Evolutionary conservation across 2,888 invertebrate species (phyloP), one percentile per base, ranked within the genome.

Genomic region (Synergus gifuensis): DNA sequence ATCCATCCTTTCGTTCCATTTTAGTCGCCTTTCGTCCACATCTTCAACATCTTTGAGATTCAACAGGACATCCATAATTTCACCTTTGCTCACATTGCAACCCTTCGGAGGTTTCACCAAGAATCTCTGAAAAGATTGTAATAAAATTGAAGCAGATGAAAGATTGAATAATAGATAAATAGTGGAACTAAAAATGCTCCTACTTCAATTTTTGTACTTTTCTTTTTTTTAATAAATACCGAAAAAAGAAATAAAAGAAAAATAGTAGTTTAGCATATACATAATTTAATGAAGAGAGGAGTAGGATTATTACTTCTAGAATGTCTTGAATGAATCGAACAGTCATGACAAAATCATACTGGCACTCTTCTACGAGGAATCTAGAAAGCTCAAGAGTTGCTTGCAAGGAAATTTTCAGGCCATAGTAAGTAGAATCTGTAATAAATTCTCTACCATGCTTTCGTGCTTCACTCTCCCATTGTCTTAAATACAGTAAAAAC

Each of bases 311-410:
- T 63, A 63, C 63, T 40, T 40, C 40, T 14, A 63, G 14, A 36
- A 16, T 36, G 14, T 63, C 63, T 63, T 63, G 36, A 63, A 36
- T 63, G 16, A 63, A 63, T 36, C 63, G 40, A 63, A 12, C 63
- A 63, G 36, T 83, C 84, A 83, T 84, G 40, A 84, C 58, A 62
- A 81, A 84, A 4, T 77, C 49, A 49, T 78, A 83, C 8, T 76
- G 63, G 62, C 49, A 76, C 16, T 66, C 46, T 40, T 40, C 60
- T 16, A 62, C 46, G 36, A 83, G 67, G 63, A 76, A 76, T n/a
- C 81, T 60, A 2, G 77, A 62, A 8, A 83, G 63, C 40, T 82
- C 79, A 5, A 84, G 54, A 44, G 79, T 79, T 18, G 36, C 76
- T 36, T 77, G 66, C 28, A 83, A 77, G 7, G 81, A 81, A 12